Conservation (phyloP, 2,888 invertebrate genomes). For the Eupelmus urozonus region DNA sequence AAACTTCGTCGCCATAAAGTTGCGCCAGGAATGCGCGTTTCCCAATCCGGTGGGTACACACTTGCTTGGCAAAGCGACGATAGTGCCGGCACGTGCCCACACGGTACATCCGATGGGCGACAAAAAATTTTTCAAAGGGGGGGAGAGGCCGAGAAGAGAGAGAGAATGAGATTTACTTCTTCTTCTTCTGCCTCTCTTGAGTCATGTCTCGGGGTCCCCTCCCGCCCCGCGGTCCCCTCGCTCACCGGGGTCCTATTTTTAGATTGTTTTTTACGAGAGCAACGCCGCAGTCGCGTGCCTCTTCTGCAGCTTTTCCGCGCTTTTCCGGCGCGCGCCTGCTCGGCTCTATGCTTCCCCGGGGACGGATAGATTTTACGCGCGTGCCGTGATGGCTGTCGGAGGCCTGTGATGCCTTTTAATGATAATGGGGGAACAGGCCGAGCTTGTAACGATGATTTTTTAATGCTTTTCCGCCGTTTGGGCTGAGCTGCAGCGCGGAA, state of each 20-base stretch:
- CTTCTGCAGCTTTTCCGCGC: no score
- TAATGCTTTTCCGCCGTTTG: conserved; percentile 30
- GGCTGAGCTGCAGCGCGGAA: no score
- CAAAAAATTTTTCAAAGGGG: conserved; percentile 15
- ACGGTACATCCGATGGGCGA: conserved; percentile 22
- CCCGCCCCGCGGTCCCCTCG: neutral
- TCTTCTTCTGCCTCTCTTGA: no score
- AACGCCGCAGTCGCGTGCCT: no score
- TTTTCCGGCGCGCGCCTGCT: no score
- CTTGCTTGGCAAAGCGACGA: conserved; percentile 9
- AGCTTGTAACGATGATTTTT: conserved; percentile 24
- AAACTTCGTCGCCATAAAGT: conserved; percentile 8
- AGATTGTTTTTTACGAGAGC: conserved; percentile 50
- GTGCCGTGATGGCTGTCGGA: conserved; percentile 3
- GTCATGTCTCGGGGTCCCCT: conserved; percentile 14
- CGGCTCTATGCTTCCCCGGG: conserved; percentile 12
- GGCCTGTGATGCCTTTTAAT: conserved; percentile 29
- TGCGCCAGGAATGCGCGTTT: conserved; percentile 27
- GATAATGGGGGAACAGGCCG: neutral
- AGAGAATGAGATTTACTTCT: conserved; percentile 39
- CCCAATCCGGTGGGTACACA: conserved; percentile 1
- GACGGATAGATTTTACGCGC: neutral
- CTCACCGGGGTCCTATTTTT: conserved; percentile 34
- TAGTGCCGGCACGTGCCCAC: conserved; percentile 28
- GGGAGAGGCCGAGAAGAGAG: conserved; percentile 17